Conservation (phyloP, 2,888 invertebrate genomes). For the Drosophila birchii region DNA sequence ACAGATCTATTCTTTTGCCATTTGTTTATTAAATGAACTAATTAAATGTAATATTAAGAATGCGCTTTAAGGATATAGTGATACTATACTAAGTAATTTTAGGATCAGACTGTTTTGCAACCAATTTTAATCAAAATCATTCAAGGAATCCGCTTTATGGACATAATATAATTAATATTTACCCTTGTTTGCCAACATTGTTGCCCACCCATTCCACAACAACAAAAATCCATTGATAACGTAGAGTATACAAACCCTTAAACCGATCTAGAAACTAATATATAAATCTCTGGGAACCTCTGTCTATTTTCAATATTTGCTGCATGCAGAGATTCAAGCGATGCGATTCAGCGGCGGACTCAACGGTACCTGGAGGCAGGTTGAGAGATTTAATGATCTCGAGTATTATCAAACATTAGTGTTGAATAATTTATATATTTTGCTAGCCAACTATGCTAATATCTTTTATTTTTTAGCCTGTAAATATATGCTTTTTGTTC, state of each 20-base stretch:
- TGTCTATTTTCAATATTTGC: slow-evolving; percentile 61
- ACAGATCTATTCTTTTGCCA: background rate
- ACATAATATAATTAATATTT: slow-evolving; percentile 6
- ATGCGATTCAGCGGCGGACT: slow-evolving; percentile 83
- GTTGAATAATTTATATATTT: slow-evolving; percentile 52
- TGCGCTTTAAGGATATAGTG: too few species aligned
- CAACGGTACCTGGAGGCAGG: slow-evolving; percentile 84
- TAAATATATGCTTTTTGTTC: slow-evolving; percentile 34
- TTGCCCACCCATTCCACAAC: slow-evolving; percentile 1
- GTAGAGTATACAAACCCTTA: slow-evolving; percentile 8
- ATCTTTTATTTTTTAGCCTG: slow-evolving; percentile 21
- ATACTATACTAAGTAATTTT: background rate
- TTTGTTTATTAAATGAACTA: background rate
- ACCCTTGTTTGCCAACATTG: slow-evolving; percentile 5
- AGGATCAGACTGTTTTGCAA: background rate
- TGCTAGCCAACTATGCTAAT: slow-evolving; percentile 17
- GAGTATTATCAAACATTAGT: slow-evolving; percentile 56
- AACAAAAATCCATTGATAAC: slow-evolving; percentile 7
- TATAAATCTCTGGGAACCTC: slow-evolving; percentile 51
- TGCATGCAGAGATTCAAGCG: slow-evolving; percentile 83
- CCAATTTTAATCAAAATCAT: background rate
- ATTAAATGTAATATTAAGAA: background rate
- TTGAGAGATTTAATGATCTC: slow-evolving; percentile 68
- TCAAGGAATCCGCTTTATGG: slow-evolving; percentile 16
- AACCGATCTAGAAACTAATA: slow-evolving; percentile 34